Base-by-base conservation (phyloP, 2,888 invertebrate species). In the Hedya salicella region DNA sequence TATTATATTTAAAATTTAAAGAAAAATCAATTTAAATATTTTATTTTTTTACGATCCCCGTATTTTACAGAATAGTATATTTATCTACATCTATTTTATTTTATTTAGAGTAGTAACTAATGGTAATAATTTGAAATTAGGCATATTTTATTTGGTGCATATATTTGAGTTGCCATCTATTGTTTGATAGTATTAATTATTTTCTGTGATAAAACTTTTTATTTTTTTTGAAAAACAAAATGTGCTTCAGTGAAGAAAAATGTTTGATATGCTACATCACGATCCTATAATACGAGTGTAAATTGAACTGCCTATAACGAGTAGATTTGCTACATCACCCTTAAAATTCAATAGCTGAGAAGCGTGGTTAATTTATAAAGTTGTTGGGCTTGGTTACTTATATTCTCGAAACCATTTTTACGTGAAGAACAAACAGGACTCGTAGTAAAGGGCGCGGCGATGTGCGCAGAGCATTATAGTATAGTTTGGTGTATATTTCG, bases 141-240 rank as follows among this genome's bases (percentile, higher is more conserved):
- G 48, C 39, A 39, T 65, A 59, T 61, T 66, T 61, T 40, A 49
- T 42, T 64, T 81, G 90, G 89, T 88, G 90, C 88, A 85, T 87
- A 85, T 60, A 81, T 81, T 76, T 79, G 79, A 86, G 88, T 88
- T 89, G 90, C 89, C 89, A 89, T 89, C 82, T 79, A 78, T 82
- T 84, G 75, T 87, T 85, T 83, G 80, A 84, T 88, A 85, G 88
- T 90, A 87, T 88, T 89, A 88, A 88, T 90, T 88, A 75, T 88
- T 89, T 91, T 88, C 91, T 91, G 91, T 91, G 91, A 91, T 91
- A 91, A 85, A 82, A 71, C 77, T 77, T 83, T 80, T 77, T 69
- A 73, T 79, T 78, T 68, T 63, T 21, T n/a, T n/a, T n/a, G n/a
- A n/a, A n/a, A n/a, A 49, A 48, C 14, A 21, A n/a, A 30, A 65